Percentiles rank a stretch among this genome's conserved stretches.
phyloP scores from a whole-genome alignment of 2,113 vertebrate species.

The Hippocampus comes region DNA sequence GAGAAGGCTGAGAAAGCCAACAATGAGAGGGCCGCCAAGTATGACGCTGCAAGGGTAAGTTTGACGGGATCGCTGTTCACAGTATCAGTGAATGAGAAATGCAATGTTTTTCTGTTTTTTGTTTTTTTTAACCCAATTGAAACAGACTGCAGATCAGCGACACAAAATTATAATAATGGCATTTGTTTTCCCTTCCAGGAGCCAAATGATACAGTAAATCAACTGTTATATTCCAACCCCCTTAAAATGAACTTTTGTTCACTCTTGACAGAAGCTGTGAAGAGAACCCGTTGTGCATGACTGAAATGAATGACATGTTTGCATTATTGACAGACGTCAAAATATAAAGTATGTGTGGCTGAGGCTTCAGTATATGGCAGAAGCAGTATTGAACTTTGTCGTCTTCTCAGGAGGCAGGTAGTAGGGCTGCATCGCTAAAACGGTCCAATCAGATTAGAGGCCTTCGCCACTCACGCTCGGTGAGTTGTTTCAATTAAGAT shows the following conservation, averaged over 20 bases:
- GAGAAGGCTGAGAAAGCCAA: slow-evolving; percentile 88
- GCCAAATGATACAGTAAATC: slow-evolving; percentile 3
- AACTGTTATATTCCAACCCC: neutral
- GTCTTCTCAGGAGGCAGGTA: slow-evolving; percentile 74
- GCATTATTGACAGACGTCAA: neutral
- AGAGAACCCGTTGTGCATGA: neutral
- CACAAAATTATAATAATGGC: neutral
- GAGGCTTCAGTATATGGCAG: neutral
- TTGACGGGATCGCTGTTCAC: neutral
- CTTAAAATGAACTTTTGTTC: slow-evolving; percentile 1
- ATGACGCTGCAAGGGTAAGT: slow-evolving; percentile 81
- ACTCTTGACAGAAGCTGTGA: slow-evolving; percentile 8
- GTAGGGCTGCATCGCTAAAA: slow-evolving; percentile 72
- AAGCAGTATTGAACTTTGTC: slow-evolving; percentile 46
- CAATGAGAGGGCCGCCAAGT: slow-evolving; percentile 80
- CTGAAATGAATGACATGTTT: slow-evolving; percentile 1
- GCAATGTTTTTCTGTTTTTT: neutral
- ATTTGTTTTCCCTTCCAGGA: slow-evolving; percentile 1
- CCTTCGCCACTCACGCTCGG: slow-evolving; percentile 73
- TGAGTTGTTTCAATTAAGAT: slow-evolving; percentile 59
- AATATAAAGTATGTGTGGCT: neutral
- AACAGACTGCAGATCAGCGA: neutral
- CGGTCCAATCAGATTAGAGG: slow-evolving; percentile 76
- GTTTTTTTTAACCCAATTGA: neutral
- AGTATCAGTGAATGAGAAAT: neutral